Percentiles rank a stretch among this genome's conserved stretches.
Conservation (phyloP, 2,113 vertebrate genomes). For the Leptobrachium leishanense region DNA sequence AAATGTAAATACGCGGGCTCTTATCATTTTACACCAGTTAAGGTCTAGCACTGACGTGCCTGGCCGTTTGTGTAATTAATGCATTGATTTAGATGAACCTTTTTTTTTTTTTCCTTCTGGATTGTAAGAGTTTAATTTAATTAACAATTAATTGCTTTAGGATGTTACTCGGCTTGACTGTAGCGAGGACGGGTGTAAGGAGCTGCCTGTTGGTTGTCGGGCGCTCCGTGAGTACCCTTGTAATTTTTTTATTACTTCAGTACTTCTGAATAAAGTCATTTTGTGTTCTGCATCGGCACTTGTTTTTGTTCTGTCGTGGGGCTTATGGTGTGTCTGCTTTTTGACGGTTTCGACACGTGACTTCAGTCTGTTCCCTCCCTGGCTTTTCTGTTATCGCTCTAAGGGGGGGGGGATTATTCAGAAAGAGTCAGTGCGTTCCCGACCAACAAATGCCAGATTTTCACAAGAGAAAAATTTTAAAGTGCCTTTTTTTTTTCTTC, state of each 20-base stretch:
- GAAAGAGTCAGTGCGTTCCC: too few species aligned
- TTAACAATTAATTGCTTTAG: conserved; percentile 54
- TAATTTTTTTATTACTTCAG: conserved; percentile 28
- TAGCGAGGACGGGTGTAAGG: neutral
- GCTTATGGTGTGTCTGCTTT: too few species aligned
- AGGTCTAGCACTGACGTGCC: conserved; percentile 62
- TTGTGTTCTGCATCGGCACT: conserved; percentile 24
- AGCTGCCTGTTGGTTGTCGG: neutral
- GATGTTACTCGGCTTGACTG: neutral
- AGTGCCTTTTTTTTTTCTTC: too few species aligned
- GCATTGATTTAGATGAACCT: conserved; percentile 64
- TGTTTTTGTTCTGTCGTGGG: neutral
- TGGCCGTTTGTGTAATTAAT: conserved; percentile 69
- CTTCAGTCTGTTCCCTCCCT: too few species aligned
- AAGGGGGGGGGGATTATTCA: too few species aligned
- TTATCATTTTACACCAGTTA: conserved; percentile 58
- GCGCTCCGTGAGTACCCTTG: conserved; percentile 12
- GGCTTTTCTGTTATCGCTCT: too few species aligned
- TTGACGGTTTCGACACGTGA: too few species aligned
- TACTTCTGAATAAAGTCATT: conserved; percentile 26
- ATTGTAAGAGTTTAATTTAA: conserved; percentile 71
- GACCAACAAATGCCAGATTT: too few species aligned
- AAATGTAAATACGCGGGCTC: conserved; percentile 52
- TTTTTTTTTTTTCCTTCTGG: conserved; percentile 49
- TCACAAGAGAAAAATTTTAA: too few species aligned